phyloP scores from a whole-genome alignment of 2,797 vertebrate species.

The Coreius guichenoti region DNA sequence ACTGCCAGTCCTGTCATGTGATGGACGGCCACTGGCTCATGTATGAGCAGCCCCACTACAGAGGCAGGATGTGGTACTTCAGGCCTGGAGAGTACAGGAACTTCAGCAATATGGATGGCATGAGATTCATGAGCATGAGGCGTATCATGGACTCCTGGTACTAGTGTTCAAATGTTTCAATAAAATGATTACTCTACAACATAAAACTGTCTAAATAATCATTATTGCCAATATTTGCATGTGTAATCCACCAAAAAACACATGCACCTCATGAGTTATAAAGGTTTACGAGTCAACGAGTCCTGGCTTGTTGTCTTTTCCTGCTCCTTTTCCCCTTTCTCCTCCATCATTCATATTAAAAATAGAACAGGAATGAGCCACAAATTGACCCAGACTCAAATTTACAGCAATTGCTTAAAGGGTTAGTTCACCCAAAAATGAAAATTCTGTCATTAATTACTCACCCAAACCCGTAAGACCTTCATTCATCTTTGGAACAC shows the following conservation, averaged over 20 bases:
- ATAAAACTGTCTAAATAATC: neutral
- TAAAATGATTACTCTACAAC: constrained; percentile 8
- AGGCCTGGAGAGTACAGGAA: constrained; percentile 74
- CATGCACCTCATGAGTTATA: neutral
- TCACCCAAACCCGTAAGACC: no score
- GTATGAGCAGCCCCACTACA: constrained; percentile 73
- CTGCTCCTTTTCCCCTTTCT: neutral
- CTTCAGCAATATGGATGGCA: constrained; percentile 66
- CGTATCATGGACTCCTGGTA: constrained; percentile 63
- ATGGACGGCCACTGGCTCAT: constrained; percentile 73
- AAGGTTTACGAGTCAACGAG: neutral
- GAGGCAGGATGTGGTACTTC: constrained; percentile 72
- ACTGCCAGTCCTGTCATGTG: constrained; percentile 72
- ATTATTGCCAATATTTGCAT: constrained; percentile 1
- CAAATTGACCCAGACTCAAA: neutral
- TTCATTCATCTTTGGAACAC: no score
- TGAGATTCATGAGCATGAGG: constrained; percentile 69
- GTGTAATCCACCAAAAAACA: neutral
- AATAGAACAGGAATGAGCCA: neutral
- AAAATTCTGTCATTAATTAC: no score
- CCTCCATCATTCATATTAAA: neutral
- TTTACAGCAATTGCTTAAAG: neutral
- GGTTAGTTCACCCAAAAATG: no score
- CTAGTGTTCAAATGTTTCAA: constrained; percentile 22
- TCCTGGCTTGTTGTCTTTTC: neutral